A percentile compares a stretch with the other conserved stretches of the same genome.
phyloP scores from a whole-genome alignment of 2,113 vertebrate genomes.

The Orthochromis indermauri region DNA sequence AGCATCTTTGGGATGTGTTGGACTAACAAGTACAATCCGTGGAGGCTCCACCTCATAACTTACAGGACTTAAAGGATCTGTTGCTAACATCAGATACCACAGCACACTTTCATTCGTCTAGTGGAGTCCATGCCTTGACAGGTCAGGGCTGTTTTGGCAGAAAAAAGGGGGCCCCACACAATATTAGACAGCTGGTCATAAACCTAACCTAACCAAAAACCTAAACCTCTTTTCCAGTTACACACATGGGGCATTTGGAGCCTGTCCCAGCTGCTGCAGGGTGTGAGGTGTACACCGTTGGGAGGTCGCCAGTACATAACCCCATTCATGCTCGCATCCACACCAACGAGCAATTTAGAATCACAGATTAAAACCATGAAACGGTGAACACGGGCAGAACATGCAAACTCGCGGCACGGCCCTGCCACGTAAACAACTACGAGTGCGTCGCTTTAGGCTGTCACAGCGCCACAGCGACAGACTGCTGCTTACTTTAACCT shows the following conservation, averaged over 20 bases:
- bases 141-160: rapidly evolving
- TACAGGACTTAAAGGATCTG: background rate
- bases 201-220: background rate
- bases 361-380: background rate
- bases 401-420: too few relatives aligned
- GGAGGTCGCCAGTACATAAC: background rate
- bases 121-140: background rate
- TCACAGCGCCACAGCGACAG: background rate
- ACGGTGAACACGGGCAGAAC: background rate
- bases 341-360: background rate
- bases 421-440: background rate
- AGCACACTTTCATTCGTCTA: background rate
- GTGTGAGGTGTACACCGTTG: background rate
- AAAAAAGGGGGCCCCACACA: background rate
- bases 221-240: background rate
- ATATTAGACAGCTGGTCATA: background rate
- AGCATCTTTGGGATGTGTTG: background rate
- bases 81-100: background rate
- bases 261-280: background rate
- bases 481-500: constrained; percentile 25
- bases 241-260: background rate
- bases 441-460: background rate
- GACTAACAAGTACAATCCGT: background rate
- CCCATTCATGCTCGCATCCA: background rate
- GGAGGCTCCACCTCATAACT: background rate